Evolutionary conservation across 35 echinoderm and acorn worm genomes (phyloP).

Genomic region (Apostichopus californicus): DNA sequence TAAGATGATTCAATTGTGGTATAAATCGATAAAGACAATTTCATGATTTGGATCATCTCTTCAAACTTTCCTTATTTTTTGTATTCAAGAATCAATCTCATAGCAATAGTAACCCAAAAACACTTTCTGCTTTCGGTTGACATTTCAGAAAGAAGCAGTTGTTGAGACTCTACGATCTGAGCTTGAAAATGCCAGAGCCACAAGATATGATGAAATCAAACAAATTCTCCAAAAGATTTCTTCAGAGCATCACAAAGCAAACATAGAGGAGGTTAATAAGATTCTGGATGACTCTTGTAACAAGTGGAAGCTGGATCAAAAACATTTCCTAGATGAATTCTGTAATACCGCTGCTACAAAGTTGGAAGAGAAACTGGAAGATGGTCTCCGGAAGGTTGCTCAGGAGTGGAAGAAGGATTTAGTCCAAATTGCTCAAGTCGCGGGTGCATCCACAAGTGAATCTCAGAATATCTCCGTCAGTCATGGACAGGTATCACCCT

Average conservation of each 20-base stretch:
- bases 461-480: neutral
- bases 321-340: neutral
- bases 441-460: neutral
- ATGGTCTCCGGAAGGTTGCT: neutral
- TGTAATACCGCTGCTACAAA: neutral
- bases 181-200: neutral
- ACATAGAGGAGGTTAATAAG: neutral
- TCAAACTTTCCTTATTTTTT: neutral
- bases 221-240: neutral
- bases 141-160: slow-evolving; percentile 16
- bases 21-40: too few relatives aligned
- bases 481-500: neutral
- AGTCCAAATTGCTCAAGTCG: neutral
- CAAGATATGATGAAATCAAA: slow-evolving; percentile 17
- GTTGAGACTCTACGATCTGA: neutral
- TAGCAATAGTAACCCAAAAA: too few relatives aligned
- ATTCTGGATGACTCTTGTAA: neutral
- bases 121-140: neutral
- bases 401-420: neutral
- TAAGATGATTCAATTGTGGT: too few relatives aligned
- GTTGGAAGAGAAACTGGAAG: slow-evolving; percentile 9
- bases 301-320: neutral
- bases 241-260: slow-evolving; percentile 11
- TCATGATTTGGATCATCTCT: too few relatives aligned
- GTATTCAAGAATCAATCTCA: too few relatives aligned